Percentiles rank a stretch among this genome's conserved stretches.
Conservation (phyloP, 1,140 invertebrate genomes). For the Tetramorium simillimum region DNA sequence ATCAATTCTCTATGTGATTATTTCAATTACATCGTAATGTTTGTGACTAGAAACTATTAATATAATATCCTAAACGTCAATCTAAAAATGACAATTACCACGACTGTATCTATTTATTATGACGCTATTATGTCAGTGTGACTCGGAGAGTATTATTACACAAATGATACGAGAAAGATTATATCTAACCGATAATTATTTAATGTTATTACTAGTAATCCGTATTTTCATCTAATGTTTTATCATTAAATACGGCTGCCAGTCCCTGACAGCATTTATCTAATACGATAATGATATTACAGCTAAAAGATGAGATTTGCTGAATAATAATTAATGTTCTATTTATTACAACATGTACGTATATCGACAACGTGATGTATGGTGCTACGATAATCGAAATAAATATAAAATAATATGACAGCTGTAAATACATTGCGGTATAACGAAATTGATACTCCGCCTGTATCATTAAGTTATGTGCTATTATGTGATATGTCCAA, state of each 20-base stretch:
- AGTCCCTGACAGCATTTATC: not conserved
- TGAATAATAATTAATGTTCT: constrained; percentile 15
- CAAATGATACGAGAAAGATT: not conserved
- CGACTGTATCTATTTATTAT: not conserved
- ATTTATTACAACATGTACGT: not conserved
- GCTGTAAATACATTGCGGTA: not conserved
- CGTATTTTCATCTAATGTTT: not conserved
- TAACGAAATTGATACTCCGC: constrained; percentile 15
- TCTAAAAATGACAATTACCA: constrained; percentile 12
- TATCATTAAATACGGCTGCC: not conserved
- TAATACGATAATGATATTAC: constrained; percentile 9
- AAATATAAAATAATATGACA: constrained; percentile 22
- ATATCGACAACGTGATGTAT: not conserved
- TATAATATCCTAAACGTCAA: not conserved
- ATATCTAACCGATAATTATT: not conserved
- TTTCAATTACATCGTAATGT: not conserved
- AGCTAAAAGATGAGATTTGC: not conserved
- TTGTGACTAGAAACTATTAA: not conserved
- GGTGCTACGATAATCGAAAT: constrained; percentile 8
- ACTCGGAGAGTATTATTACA: not conserved
- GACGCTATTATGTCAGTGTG: not conserved
- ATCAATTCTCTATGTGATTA: constrained; percentile 27
- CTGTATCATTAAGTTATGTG: constrained; percentile 15
- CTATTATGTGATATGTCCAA: constrained; percentile 9
- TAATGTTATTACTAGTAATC: too few relatives aligned